Evolutionary conservation across 2,113 vertebrate genomes (phyloP), one percentile per base, ranked within the genome.

Genomic region (Cyanistes caeruleus): DNA sequence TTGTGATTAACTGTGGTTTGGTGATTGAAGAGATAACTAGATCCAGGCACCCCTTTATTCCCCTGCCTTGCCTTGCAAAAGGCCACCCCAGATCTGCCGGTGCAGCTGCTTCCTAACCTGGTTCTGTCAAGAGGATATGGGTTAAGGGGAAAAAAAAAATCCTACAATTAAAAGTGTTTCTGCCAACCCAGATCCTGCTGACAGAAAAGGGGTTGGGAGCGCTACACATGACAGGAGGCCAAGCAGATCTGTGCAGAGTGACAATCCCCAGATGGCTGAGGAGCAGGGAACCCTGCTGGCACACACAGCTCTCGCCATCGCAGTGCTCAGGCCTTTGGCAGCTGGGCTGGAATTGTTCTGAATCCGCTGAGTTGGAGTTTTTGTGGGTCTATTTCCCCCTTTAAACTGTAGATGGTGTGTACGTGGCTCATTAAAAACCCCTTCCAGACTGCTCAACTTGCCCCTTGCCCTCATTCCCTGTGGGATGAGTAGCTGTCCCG

Each of bases 41-140:
- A 22, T 27, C 44, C 58, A 33, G 33, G 24, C 30, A 25, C 52
- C 59, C 33, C 9, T 13, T 89, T 90, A 60, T 55, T 22, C 5
- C 37, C 24, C 44, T 48, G 23, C 52, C 30, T 82, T 52, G 16
- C 39, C 52, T 64, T 6, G 2, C 76, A 28, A 22, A 77, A 90
- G 76, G 86, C 89, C 59, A 92, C 56, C 68, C 68, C 52, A 75
- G 76, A 70, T 88, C 95, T 90, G 81, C 43, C 5, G 1, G 35
- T 23, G 48, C 86, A 67, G 55, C 90, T 94, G 92, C 86, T 93
- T 80, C 88, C 60, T 90, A 89, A 59, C 95, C 94, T 89, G 93
- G 86, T 95, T 96, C 96, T 97, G 93, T 95, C 89, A 89, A 60
- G 56, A 62, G 48, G 93, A 92, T 92, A 74, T 81, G 68, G 94